Evolutionary conservation across 2,113 vertebrate genomes (phyloP).

Genomic region (Aspidoscelis tigris): DNA sequence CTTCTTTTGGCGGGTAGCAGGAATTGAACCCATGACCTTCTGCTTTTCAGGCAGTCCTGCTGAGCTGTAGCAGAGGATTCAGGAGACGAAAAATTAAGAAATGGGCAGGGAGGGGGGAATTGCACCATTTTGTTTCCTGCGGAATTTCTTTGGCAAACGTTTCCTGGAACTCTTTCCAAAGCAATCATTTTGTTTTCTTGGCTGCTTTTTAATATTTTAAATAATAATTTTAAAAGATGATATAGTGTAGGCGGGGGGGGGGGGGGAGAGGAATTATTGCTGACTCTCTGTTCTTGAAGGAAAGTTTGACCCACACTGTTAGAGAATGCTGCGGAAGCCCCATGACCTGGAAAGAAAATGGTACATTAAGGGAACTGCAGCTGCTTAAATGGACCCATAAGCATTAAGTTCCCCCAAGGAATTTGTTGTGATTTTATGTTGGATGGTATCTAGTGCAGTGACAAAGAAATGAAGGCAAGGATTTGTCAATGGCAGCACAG

Average conservation of each 20-base stretch:
- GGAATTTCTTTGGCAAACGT: not conserved
- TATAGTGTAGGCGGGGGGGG: not conserved
- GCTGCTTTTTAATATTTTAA: not conserved
- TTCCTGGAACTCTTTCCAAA: not conserved
- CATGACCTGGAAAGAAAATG: too few species aligned
- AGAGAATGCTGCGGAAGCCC: not conserved
- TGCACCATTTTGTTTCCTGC: not conserved
- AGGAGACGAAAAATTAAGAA: not conserved
- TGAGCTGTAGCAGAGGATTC: not conserved
- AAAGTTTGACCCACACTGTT: not conserved
- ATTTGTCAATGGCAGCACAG: too few species aligned
- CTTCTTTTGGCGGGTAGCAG: too few species aligned
- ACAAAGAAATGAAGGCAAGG: too few species aligned
- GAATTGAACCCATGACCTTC: not conserved
- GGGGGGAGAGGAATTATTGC: not conserved
- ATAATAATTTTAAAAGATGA: not conserved
- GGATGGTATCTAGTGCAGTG: too few species aligned
- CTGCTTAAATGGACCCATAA: too few species aligned
- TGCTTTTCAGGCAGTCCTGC: not conserved
- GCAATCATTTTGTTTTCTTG: slow-evolving; percentile 1
- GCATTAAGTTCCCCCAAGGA: too few species aligned
- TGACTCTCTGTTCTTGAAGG: not conserved
- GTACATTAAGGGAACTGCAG: too few species aligned
- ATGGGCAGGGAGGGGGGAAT: not conserved
- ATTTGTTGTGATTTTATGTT: too few species aligned